These are phyloP conservation scores for Theocolax elegans DNA, from an alignment of 1,140 invertebrate species.

Conservation along the genomic window DNA sequence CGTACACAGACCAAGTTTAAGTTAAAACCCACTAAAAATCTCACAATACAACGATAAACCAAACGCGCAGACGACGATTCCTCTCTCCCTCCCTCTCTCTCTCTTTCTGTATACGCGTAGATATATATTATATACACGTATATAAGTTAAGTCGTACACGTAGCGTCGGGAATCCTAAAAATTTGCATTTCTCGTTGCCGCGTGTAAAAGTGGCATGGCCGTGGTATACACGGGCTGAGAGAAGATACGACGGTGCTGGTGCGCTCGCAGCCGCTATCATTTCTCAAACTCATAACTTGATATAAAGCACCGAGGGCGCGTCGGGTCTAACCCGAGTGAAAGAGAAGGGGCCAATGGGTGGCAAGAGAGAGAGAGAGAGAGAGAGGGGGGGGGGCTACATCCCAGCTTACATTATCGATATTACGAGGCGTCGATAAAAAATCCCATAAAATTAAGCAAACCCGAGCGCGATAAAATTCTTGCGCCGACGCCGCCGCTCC, in stretches of 20 bases:
- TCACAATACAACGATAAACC: too few relatives aligned
- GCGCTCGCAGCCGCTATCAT: conserved; percentile 53
- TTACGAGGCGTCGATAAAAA: conserved; percentile 67
- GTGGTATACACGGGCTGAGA: neutral
- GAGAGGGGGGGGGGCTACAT: conserved; percentile 25
- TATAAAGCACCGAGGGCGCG: conserved; percentile 53
- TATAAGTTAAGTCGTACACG: too few relatives aligned
- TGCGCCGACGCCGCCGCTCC: conserved; percentile 20
- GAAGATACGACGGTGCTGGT: conserved; percentile 51
- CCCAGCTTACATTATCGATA: conserved; percentile 65
- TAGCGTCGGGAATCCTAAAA: conserved; percentile 14
- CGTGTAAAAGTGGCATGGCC: conserved; percentile 2
- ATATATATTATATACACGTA: too few relatives aligned
- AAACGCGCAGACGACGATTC: too few relatives aligned
- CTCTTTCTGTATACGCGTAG: too few relatives aligned
- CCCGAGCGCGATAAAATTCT: conserved; percentile 56
- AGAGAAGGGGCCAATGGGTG: too few relatives aligned
- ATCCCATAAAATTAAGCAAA: conserved; percentile 67
- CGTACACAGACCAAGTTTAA: too few relatives aligned
- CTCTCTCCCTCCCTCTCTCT: too few relatives aligned
- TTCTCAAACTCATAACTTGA: conserved; percentile 65
- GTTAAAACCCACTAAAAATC: too few relatives aligned
- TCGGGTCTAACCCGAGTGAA: too few relatives aligned
- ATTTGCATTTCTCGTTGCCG: conserved; percentile 7
- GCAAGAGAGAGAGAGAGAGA: too few relatives aligned